Evolutionary conservation across 2,888 invertebrate species (phyloP).

Genomic region (Watsonalla cultraria): DNA sequence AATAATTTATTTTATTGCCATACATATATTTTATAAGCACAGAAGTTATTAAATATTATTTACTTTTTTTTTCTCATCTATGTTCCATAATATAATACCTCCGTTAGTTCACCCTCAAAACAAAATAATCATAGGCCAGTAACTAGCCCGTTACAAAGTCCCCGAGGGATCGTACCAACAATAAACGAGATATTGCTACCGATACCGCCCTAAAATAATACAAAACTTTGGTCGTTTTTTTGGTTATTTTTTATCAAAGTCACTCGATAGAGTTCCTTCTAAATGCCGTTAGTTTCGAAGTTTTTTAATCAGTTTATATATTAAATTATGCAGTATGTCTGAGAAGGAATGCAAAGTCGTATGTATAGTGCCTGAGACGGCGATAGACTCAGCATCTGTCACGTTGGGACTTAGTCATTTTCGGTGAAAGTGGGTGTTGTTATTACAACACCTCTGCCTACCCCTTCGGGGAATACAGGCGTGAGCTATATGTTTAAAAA

Average conservation of each 20-base stretch:
- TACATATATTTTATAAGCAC: constrained; percentile 16
- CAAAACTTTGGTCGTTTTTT: constrained; percentile 50
- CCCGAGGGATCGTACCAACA: constrained; percentile 60
- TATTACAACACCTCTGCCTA: no score
- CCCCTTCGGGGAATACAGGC: no score
- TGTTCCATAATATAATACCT: background rate
- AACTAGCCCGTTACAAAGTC: constrained; percentile 66
- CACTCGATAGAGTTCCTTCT: background rate
- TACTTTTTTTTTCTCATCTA: no score
- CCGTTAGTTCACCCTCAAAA: constrained; percentile 33
- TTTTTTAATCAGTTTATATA: no score
- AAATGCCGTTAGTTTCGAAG: background rate
- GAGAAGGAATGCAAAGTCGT: no score
- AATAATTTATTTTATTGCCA: constrained; percentile 23
- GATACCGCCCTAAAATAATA: constrained; percentile 34
- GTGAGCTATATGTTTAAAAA: no score
- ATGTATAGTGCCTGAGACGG: no score
- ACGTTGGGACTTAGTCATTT: no score
- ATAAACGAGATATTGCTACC: constrained; percentile 60
- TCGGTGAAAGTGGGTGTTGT: no score
- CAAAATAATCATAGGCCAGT: constrained; percentile 76
- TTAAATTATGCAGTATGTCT: no score
- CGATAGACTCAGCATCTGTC: no score
- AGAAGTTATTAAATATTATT: background rate
- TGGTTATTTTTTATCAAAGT: constrained; percentile 42